Conservation (phyloP, 2,797 vertebrate species). For the Hippopotamyrus pictus region DNA sequence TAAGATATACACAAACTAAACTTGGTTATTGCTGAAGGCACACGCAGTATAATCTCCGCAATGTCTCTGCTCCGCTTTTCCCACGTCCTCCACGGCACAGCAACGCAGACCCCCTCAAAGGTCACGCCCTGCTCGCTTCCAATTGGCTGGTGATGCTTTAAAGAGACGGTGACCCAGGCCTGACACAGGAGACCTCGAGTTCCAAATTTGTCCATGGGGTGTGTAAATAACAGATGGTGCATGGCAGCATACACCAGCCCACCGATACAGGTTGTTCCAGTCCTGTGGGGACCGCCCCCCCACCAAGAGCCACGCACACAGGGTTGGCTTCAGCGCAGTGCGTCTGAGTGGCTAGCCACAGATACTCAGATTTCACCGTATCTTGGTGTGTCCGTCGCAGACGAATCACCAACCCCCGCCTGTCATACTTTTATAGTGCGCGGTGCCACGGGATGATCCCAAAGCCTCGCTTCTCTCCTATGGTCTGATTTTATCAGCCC, state of each 20-base stretch:
- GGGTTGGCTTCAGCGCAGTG: neutral
- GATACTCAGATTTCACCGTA: neutral
- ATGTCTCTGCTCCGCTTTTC: neutral
- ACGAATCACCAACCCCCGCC: neutral
- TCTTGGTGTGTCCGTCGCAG: neutral
- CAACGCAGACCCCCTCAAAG: neutral
- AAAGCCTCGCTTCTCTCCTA: neutral
- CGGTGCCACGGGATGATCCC: neutral
- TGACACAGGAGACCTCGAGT: neutral
- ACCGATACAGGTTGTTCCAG: constrained; percentile 14
- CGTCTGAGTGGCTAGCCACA: neutral
- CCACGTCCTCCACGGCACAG: neutral
- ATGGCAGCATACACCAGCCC: neutral
- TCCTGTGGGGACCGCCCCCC: constrained; percentile 8
- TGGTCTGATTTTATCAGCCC: neutral
- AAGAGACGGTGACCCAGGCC: neutral
- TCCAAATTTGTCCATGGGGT: constrained; percentile 21
- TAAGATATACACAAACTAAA: neutral
- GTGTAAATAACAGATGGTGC: constrained; percentile 28
- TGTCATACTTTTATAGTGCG: neutral
- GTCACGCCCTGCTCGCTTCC: constrained; percentile 15
- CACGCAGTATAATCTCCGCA: neutral
- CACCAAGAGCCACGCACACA: neutral
- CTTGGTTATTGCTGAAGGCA: neutral
- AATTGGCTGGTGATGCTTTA: neutral